Conservation (phyloP, 30 jellyfish, hydroid and myxozoan species). For the Phacellophora camtschatica region DNA sequence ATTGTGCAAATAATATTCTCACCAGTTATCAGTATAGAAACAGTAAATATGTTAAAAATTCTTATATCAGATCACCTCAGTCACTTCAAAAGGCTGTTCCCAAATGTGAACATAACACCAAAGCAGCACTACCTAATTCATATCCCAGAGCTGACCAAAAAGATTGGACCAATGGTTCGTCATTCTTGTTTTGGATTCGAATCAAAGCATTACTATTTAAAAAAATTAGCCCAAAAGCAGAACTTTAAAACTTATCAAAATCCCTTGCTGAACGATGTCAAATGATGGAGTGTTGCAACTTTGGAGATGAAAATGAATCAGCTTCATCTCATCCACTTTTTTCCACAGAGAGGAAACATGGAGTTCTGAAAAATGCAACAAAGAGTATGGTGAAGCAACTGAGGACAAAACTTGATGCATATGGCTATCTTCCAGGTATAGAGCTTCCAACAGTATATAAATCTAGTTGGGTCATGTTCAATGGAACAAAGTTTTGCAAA, state of each 20-base stretch:
- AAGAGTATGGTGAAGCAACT: not conserved
- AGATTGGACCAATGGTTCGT: conserved; percentile 43
- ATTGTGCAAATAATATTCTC: conserved; percentile 18
- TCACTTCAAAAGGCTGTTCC: conserved; percentile 13
- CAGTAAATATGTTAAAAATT: not conserved
- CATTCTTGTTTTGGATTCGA: conserved; percentile 55
- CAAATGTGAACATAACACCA: conserved; percentile 27
- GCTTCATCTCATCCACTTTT: conserved; percentile 39
- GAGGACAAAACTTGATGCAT: not conserved
- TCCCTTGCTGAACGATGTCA: conserved; percentile 53
- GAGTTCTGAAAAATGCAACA: conserved; percentile 20
- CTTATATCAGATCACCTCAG: conserved; percentile 18
- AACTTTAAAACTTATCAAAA: conserved; percentile 27
- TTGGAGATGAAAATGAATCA: conserved; percentile 12
- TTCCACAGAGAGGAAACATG: conserved; percentile 29
- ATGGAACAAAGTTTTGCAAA: conserved; percentile 36
- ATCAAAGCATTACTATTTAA: conserved; percentile 36
- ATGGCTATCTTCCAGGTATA: conserved; percentile 31
- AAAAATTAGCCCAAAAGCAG: conserved; percentile 27
- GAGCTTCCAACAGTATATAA: conserved; percentile 5
- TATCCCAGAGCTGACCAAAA: conserved; percentile 14
- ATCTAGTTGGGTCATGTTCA: conserved; percentile 11
- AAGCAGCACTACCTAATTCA: conserved; percentile 56
- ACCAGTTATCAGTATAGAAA: conserved; percentile 25
- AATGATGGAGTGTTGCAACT: conserved; percentile 34